Percentiles rank a stretch among this genome's conserved stretches.
Evolutionary conservation across 2,797 vertebrate genomes (phyloP).

Genomic region (Stomatorhinus walkeri): DNA sequence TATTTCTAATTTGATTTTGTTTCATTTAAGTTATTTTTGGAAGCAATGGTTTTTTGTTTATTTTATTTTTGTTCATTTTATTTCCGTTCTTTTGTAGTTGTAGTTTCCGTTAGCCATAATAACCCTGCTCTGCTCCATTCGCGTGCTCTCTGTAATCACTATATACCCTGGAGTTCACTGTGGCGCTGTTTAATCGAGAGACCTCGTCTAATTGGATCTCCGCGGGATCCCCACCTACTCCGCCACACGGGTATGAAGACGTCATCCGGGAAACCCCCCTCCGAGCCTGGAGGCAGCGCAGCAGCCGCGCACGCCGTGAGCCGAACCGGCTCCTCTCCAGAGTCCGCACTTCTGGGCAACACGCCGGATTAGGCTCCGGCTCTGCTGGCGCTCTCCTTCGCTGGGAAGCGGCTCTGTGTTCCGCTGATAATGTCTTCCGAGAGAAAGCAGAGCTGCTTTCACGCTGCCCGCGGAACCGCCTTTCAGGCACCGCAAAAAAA

Average conservation of each 20-base stretch:
- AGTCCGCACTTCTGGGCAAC: not conserved
- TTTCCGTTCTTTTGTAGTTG: not conserved
- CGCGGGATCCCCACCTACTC: not conserved
- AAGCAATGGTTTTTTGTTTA: not conserved
- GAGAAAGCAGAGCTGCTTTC: not conserved
- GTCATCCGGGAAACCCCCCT: not conserved
- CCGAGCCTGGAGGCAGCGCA: not conserved
- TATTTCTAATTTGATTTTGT: not conserved
- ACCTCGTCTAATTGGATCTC: not conserved
- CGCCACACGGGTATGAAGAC: not conserved
- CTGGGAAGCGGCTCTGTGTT: not conserved
- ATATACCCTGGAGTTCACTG: not conserved
- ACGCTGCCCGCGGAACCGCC: not conserved
- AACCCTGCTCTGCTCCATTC: not conserved
- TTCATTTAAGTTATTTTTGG: not conserved
- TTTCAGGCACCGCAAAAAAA: not conserved
- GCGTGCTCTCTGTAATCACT: not conserved
- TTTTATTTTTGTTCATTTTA: not conserved
- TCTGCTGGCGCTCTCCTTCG: not conserved
- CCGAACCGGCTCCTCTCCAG: not conserved
- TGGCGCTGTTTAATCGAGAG: not conserved
- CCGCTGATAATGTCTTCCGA: slow-evolving; percentile 5
- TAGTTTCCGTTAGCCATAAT: not conserved
- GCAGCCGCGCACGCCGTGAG: not conserved
- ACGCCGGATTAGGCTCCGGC: not conserved